phyloP scores from a whole-genome alignment of 2,797 vertebrate genomes.

The Sebastiscus albofasciatus region DNA sequence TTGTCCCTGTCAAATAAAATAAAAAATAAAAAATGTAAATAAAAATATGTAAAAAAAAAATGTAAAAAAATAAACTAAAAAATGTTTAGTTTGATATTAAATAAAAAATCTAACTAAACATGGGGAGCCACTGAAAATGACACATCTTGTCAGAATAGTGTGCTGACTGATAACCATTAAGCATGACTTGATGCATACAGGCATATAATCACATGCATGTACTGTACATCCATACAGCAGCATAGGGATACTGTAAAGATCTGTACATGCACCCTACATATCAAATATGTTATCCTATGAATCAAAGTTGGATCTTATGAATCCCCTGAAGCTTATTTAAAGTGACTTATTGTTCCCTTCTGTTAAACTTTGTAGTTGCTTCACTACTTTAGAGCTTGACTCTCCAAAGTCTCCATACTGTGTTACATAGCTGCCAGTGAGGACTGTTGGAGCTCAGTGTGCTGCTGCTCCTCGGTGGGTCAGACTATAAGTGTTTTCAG shows the following conservation, averaged over 20 bases:
- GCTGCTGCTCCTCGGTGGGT: background rate
- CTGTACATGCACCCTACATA: background rate
- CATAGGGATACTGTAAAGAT: background rate
- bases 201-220: background rate
- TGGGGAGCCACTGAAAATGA: background rate
- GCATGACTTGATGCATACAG: background rate
- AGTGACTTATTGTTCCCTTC: background rate
- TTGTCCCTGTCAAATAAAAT: too few relatives aligned
- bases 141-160: background rate
- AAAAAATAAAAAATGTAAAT: too few relatives aligned
- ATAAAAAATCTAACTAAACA: background rate
- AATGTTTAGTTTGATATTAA: too few relatives aligned
- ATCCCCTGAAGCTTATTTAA: background rate
- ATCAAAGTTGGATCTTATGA: constrained; percentile 7
- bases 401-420: background rate
- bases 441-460: background rate
- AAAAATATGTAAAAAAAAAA: too few relatives aligned
- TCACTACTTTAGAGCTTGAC: background rate
- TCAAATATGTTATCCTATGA: background rate
- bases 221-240: background rate
- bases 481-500: constrained; percentile 11
- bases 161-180: background rate
- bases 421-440: background rate
- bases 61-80: too few relatives aligned
- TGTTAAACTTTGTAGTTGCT: too few relatives aligned